Conservation (phyloP, 1,140 invertebrate genomes). For the Saccostrea cuccullata region DNA sequence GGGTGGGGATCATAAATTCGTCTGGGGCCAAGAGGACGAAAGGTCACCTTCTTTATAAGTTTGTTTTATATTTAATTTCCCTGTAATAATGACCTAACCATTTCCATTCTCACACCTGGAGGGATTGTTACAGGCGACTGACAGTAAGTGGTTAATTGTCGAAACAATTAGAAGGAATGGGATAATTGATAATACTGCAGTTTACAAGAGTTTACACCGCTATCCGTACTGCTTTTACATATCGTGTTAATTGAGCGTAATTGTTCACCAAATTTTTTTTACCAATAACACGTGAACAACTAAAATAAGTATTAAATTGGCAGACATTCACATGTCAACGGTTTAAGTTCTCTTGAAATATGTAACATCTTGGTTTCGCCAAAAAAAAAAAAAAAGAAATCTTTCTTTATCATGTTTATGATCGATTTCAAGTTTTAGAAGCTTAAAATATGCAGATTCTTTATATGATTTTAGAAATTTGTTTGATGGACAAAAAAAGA, state of each 20-base stretch:
- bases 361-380: no score
- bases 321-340: neutral
- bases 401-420: no score
- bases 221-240: neutral
- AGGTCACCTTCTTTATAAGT: neutral
- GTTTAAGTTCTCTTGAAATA: no score
- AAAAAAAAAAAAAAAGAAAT: no score
- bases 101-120: neutral
- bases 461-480: neutral
- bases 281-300: neutral
- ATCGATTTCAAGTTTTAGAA: no score
- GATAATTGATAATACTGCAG: constrained; percentile 17
- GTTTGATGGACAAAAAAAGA: neutral
- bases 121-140: neutral
- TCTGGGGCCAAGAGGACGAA: neutral
- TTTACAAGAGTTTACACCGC: neutral
- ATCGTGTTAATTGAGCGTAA: neutral
- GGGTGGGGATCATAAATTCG: constrained; percentile 32
- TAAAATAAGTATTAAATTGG: neutral
- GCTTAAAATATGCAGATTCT: no score
- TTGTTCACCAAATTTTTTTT: no score
- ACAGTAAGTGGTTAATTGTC: constrained; percentile 11
- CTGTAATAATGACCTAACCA: neutral
- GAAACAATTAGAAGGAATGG: constrained; percentile 5
- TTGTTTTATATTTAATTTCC: neutral